Percentiles rank a stretch among this genome's conserved stretches.
Evolutionary conservation across 1,140 invertebrate genomes (phyloP).

Genomic region (Cecropterus lyciades): DNA sequence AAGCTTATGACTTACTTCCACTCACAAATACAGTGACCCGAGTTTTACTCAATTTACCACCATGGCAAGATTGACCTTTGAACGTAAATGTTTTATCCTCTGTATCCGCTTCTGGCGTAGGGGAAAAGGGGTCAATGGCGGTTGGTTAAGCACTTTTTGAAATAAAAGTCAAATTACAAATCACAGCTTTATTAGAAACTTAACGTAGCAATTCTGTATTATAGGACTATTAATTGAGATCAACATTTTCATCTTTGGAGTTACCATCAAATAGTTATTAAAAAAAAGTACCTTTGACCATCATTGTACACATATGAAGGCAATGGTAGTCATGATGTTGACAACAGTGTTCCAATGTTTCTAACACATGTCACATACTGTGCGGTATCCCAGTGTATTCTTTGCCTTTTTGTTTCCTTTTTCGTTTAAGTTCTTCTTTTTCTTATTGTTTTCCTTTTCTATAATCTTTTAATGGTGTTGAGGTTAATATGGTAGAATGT

Average conservation of each 20-base stretch:
- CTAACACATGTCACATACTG: constrained; percentile 40
- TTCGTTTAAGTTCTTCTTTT: constrained; percentile 23
- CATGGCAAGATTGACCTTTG: no score
- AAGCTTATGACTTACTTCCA: no score
- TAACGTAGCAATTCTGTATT: no score
- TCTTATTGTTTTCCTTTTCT: constrained; percentile 45
- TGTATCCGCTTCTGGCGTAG: no score
- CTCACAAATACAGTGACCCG: no score
- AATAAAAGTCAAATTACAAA: constrained; percentile 37
- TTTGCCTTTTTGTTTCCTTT: constrained; percentile 37
- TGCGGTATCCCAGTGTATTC: constrained; percentile 33
- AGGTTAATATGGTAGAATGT: constrained; percentile 45
- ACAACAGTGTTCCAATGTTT: constrained; percentile 33
- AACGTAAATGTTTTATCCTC: no score
- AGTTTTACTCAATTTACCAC: no score
- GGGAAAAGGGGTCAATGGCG: constrained; percentile 19
- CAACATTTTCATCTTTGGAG: constrained; percentile 35
- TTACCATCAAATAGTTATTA: constrained; percentile 31
- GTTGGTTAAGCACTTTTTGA: constrained; percentile 32
- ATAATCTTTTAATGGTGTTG: constrained; percentile 46
- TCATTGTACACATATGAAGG: constrained; percentile 37
- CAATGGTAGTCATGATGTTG: constrained; percentile 41
- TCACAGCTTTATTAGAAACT: constrained; percentile 18
- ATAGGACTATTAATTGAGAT: constrained; percentile 32
- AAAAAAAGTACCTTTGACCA: constrained; percentile 33